Percentiles rank a stretch among this genome's conserved stretches.
Conservation (phyloP, 2,888 invertebrate species). For the Erebia palarica region DNA sequence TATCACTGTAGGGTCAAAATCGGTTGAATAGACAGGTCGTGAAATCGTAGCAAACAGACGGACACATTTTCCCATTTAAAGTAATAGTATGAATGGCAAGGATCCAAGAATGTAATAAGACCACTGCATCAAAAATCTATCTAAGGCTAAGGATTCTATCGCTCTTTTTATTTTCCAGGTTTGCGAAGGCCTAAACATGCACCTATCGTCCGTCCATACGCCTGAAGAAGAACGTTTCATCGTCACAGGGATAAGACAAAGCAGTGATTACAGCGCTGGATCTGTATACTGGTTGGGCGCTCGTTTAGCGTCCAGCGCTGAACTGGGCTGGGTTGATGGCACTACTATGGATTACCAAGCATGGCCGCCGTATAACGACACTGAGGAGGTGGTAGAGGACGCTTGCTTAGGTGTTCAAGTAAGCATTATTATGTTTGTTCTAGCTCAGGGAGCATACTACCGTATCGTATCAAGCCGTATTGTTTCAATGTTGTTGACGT, state of each 20-base stretch:
- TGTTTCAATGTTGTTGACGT: no score
- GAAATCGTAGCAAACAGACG: no score
- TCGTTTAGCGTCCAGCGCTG: conserved; percentile 49
- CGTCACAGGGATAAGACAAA: conserved; percentile 85
- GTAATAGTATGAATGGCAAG: no score
- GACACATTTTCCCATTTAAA: no score
- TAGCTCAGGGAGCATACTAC: neutral
- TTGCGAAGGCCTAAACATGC: conserved; percentile 87
- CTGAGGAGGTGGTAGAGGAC: conserved; percentile 57
- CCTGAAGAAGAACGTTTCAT: conserved; percentile 88
- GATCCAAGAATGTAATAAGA: no score
- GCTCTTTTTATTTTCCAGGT: conserved; percentile 62
- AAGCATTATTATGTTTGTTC: conserved; percentile 8
- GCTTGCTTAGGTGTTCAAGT: conserved; percentile 74
- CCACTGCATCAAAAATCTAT: no score
- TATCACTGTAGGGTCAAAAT: no score
- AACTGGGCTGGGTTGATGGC: conserved; percentile 85
- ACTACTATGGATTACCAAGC: conserved; percentile 84
- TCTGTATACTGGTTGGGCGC: conserved; percentile 90
- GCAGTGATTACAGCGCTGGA: conserved; percentile 87
- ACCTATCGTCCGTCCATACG: conserved; percentile 86
- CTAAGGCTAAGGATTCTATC: no score
- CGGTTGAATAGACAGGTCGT: no score
- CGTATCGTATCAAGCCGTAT: no score
- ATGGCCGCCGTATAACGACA: conserved; percentile 84